Conservation (phyloP, 2,113 vertebrate species). For the Hippocampus zosterae region DNA sequence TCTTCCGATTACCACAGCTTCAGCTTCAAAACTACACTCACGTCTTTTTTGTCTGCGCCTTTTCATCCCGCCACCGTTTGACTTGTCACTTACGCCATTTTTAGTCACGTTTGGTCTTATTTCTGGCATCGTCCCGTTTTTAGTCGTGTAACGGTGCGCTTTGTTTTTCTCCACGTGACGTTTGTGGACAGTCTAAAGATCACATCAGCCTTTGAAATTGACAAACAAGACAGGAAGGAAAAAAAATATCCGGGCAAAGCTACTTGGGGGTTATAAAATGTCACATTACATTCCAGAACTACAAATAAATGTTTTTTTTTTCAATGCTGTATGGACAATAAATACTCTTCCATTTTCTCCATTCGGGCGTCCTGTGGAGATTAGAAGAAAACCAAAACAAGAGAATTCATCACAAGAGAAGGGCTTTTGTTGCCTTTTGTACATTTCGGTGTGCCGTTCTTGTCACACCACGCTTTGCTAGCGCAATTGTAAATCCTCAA, state of each 20-base stretch:
- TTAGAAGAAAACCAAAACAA: not conserved
- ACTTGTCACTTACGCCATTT: conserved; percentile 5
- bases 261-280: conserved; percentile 10
- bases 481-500: not conserved
- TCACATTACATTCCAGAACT: not conserved
- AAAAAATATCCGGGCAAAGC: not conserved
- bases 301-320: not conserved
- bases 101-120: conserved; percentile 1
- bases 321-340: not conserved
- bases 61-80: not conserved
- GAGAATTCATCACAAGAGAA: not conserved
- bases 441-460: not conserved
- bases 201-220: conserved; percentile 5
- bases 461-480: not conserved
- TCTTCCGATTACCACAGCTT: conserved; percentile 39
- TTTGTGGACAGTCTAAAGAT: conserved; percentile 50
- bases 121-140: not conserved
- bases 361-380: not conserved
- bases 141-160: not conserved
- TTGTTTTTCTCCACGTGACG: conserved; percentile 27
- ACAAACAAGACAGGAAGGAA: not conserved
- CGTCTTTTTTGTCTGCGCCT: not conserved
- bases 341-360: not conserved
- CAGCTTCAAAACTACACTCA: conserved; percentile 26
- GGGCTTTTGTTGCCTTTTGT: not conserved